Evolutionary conservation across 2,888 invertebrate species (phyloP).

Genomic region (Dinocampus coccinellae): DNA sequence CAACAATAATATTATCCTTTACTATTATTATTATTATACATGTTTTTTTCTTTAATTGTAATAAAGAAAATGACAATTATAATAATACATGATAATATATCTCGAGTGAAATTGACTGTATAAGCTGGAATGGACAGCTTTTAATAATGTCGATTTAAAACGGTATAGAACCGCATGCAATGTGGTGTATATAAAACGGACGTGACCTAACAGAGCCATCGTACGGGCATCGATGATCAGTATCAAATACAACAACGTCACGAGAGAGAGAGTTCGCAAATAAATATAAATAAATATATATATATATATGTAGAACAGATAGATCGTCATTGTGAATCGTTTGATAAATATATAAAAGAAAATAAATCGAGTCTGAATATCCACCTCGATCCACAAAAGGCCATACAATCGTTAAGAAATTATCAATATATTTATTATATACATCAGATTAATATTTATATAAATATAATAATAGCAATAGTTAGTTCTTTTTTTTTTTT

Average conservation of each 20-base stretch:
- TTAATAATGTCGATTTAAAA: constrained; percentile 38
- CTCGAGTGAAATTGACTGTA: neutral
- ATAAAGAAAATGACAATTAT: constrained; percentile 9
- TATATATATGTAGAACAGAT: neutral
- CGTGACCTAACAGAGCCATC: constrained; percentile 31
- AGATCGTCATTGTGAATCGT: constrained; percentile 2
- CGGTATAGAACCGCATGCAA: constrained; percentile 5
- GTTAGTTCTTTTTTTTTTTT: too few species aligned
- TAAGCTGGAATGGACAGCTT: constrained; percentile 23
- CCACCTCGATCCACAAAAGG: constrained; percentile 19
- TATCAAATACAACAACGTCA: constrained; percentile 36
- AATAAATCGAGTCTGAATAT: constrained; percentile 6
- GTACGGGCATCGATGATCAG: constrained; percentile 39
- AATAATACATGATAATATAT: constrained; percentile 14
- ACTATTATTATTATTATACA: too few species aligned
- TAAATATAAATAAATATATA: neutral
- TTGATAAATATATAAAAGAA: constrained; percentile 10
- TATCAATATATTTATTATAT: constrained; percentile 28
- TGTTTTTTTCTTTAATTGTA: too few species aligned
- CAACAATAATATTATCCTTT: constrained; percentile 4
- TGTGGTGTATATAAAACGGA: constrained; percentile 16
- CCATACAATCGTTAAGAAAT: constrained; percentile 22
- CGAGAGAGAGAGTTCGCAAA: constrained; percentile 11
- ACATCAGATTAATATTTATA: neutral
- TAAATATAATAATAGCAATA: too few species aligned